A percentile compares a stretch with the other conserved stretches of the same genome.
These are phyloP conservation scores for Eclectus roratus DNA, from an alignment of 2,113 vertebrate genomes.

Conservation along the genomic window DNA sequence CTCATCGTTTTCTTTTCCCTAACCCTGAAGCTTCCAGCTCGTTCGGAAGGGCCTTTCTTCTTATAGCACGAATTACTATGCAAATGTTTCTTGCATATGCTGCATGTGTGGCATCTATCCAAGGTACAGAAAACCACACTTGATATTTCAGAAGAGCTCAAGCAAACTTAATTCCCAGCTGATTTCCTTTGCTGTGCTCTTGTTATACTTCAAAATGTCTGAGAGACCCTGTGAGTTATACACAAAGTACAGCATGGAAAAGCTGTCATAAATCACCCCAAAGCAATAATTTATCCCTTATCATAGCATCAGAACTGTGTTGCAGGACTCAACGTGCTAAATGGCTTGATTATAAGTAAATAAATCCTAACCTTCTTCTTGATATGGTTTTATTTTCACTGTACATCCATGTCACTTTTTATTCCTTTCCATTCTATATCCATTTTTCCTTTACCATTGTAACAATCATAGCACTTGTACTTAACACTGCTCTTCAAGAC, in stretches of 20 bases:
- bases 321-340: background rate
- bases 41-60: conserved; percentile 5
- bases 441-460: background rate
- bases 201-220: background rate
- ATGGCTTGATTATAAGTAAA: background rate
- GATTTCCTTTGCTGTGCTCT: conserved; percentile 8
- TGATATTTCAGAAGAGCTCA: background rate
- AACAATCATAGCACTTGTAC: background rate
- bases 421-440: background rate
- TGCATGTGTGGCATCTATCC: background rate
- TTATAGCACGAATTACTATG: background rate
- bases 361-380: background rate
- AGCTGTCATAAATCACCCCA: background rate
- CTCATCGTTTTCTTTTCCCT: background rate
- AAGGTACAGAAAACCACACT: background rate
- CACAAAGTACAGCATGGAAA: background rate
- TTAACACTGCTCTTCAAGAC: background rate
- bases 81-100: conserved; percentile 14
- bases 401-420: background rate
- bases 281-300: background rate
- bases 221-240: background rate
- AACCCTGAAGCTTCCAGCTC: background rate
- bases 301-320: background rate
- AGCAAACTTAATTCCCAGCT: background rate
- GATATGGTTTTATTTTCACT: background rate